Conservation (phyloP, 2,797 vertebrate species). For the Kryptopterus vitreolus region DNA sequence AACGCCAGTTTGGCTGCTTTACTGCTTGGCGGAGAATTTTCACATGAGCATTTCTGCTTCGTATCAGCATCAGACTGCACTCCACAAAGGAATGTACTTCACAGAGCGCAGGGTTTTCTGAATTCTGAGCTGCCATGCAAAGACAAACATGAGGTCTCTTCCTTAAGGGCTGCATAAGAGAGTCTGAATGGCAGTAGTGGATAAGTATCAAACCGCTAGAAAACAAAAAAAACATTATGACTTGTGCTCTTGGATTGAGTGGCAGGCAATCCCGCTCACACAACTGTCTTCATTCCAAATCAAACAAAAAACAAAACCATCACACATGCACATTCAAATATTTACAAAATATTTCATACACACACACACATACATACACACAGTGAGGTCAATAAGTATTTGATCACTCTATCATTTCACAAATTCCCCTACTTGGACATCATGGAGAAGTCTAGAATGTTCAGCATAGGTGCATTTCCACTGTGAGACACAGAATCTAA, state of each 20-base stretch:
- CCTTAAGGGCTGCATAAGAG: constrained; percentile 33
- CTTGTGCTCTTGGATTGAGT: constrained; percentile 75
- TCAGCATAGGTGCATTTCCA: too few relatives aligned
- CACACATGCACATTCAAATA: constrained; percentile 70
- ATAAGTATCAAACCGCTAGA: constrained; percentile 61
- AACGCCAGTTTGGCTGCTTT: not conserved
- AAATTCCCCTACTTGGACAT: too few relatives aligned
- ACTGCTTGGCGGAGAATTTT: constrained; percentile 1
- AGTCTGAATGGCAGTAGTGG: constrained; percentile 62
- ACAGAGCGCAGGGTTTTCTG: constrained; percentile 15
- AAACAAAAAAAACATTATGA: constrained; percentile 49
- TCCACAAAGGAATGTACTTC: constrained; percentile 4
- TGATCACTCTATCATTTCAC: too few relatives aligned
- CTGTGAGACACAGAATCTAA: too few relatives aligned
- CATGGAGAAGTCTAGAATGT: too few relatives aligned
- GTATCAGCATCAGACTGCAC: constrained; percentile 12
- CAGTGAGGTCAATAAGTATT: too few relatives aligned
- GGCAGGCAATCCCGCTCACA: constrained; percentile 51
- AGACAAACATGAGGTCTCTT: constrained; percentile 42
- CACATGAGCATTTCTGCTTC: constrained; percentile 46
- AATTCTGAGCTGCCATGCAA: constrained; percentile 55
- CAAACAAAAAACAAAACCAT: constrained; percentile 42
- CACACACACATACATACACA: too few relatives aligned
- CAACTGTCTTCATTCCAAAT: constrained; percentile 51
- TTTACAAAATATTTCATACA: too few relatives aligned